phyloP scores from a whole-genome alignment of 2,113 vertebrate species.

The Progne subis region DNA sequence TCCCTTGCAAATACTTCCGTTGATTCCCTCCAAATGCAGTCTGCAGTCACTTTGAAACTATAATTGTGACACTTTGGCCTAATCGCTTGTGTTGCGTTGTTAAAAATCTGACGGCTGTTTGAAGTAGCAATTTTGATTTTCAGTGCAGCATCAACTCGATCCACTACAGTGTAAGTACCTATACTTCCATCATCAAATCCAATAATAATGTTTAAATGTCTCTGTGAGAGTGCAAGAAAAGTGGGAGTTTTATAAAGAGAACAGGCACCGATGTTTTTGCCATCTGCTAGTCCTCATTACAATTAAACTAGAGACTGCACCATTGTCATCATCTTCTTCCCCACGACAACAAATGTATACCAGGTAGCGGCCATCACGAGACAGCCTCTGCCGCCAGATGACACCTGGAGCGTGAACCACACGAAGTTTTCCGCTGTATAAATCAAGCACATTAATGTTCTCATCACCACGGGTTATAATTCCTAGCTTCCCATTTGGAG shows the following conservation, averaged over 20 bases:
- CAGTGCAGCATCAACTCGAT: constrained; percentile 93
- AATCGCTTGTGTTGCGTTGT: constrained; percentile 86
- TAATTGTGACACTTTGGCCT: constrained; percentile 90
- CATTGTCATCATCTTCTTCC: constrained; percentile 92
- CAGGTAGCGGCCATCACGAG: constrained; percentile 94
- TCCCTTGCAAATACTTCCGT: constrained; percentile 97
- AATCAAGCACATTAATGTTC: constrained; percentile 93
- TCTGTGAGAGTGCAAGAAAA: constrained; percentile 91
- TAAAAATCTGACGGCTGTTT: constrained; percentile 97
- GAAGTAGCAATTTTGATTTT: constrained; percentile 99
- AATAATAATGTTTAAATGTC: constrained; percentile 95
- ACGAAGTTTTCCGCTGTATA: constrained; percentile 92
- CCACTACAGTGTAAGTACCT: constrained; percentile 96
- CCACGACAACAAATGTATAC: constrained; percentile 93
- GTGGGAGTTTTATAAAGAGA: constrained; percentile 98
- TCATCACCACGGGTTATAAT: constrained; percentile 95
- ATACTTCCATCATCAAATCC: constrained; percentile 98
- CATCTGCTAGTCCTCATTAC: constrained; percentile 97
- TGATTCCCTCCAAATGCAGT: constrained; percentile 96
- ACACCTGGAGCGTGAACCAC: constrained; percentile 90
- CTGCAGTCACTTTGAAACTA: constrained; percentile 90
- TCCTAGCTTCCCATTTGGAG: constrained; percentile 95
- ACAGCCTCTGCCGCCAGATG: constrained; percentile 94
- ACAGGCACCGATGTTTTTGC: constrained; percentile 97
- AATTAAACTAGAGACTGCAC: constrained; percentile 88